phyloP scores from a whole-genome alignment of 2,888 invertebrate genomes.

The Pachliopta kotzebuea region DNA sequence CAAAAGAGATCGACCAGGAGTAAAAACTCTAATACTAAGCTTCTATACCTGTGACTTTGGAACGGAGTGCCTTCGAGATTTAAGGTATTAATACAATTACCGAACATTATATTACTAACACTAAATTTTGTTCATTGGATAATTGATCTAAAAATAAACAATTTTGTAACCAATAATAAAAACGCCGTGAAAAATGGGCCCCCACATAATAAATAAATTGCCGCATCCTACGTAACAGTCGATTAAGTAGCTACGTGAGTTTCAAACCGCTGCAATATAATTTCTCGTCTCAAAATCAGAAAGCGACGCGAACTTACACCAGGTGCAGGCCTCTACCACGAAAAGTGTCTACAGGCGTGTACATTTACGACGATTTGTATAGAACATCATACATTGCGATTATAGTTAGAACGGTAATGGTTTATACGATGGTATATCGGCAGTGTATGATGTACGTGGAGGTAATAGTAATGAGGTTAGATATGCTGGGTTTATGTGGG shows the following conservation, averaged over 20 bases:
- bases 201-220: slow-evolving; percentile 62
- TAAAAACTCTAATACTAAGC: too few species aligned
- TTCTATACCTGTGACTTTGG: too few species aligned
- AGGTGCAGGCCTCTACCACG: slow-evolving; percentile 34
- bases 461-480: slow-evolving; percentile 61
- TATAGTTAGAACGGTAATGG: slow-evolving; percentile 27
- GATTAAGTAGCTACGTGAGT: slow-evolving; percentile 68
- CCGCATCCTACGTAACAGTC: slow-evolving; percentile 63
- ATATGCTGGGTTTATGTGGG: slow-evolving; percentile 61
- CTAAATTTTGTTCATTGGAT: too few species aligned
- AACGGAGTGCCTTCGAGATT: too few species aligned
- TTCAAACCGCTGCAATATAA: slow-evolving; percentile 56
- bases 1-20: too few species aligned
- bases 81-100: too few species aligned
- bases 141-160: background rate
- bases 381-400: slow-evolving; percentile 41
- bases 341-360: slow-evolving; percentile 32
- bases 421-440: slow-evolving; percentile 36
- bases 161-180: slow-evolving; percentile 19
- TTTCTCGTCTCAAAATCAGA: slow-evolving; percentile 75
- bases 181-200: slow-evolving; percentile 38
- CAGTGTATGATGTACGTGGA: slow-evolving; percentile 34
- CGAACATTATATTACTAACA: too few species aligned
- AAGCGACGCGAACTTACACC: slow-evolving; percentile 65
- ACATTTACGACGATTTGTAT: slow-evolving; percentile 30